phyloP scores from a whole-genome alignment of 1,140 invertebrate genomes.

The Lerema accius region DNA sequence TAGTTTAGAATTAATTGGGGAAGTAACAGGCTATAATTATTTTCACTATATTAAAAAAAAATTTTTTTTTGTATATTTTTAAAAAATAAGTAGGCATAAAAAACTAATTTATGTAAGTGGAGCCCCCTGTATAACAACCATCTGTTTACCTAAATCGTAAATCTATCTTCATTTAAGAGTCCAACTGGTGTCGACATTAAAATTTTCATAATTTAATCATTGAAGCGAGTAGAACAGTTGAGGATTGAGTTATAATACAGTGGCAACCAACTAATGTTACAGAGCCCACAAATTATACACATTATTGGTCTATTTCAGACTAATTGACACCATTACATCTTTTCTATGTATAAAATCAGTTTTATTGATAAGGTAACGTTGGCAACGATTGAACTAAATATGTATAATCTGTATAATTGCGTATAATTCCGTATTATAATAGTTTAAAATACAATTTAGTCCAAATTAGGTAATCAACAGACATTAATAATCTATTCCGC shows the following conservation, averaged over 20 bases:
- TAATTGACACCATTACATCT: conserved; percentile 20
- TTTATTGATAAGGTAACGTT: conserved; percentile 8
- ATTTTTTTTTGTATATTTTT: no score
- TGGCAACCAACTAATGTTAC: background rate
- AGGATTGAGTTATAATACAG: conserved; percentile 29
- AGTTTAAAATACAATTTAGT: conserved; percentile 12
- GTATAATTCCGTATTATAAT: conserved; percentile 22
- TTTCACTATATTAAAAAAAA: no score
- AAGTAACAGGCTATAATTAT: no score
- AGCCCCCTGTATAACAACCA: conserved; percentile 2
- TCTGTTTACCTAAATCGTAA: conserved; percentile 9
- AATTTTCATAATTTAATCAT: conserved; percentile 33
- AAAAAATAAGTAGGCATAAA: no score
- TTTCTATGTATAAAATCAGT: conserved; percentile 16
- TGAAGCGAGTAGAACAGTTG: conserved; percentile 10
- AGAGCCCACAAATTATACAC: conserved; percentile 24
- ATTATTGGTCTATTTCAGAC: conserved; percentile 16
- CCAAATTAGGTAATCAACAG: conserved; percentile 21
- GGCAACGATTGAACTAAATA: conserved; percentile 24
- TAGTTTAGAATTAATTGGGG: no score
- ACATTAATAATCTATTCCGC: conserved; percentile 25
- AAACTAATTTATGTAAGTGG: no score
- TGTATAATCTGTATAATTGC: no score
- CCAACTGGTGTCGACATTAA: conserved; percentile 13
- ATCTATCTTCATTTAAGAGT: conserved; percentile 9